Evolutionary conservation across 92 coral and sea anemone genomes (phyloP).

Genomic region (Actinernus sp.): DNA sequence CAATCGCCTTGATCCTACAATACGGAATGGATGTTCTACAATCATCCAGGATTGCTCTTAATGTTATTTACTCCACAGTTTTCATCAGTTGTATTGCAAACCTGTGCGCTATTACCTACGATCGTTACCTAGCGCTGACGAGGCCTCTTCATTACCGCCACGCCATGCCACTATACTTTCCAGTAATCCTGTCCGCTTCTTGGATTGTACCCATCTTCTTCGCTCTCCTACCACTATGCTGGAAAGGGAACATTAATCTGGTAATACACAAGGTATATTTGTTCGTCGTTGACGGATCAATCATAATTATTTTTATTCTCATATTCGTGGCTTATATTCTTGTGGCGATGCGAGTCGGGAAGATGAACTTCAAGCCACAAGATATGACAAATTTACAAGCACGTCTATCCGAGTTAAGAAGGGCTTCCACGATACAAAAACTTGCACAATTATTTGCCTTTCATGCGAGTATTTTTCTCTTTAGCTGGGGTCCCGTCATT

Average conservation of each 20-base stretch:
- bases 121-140: conserved; percentile 49
- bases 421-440: conserved; percentile 27
- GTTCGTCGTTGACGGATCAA: conserved; percentile 26
- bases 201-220: conserved; percentile 34
- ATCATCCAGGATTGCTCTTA: neutral
- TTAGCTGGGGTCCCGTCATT: conserved; percentile 59
- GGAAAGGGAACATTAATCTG: conserved; percentile 4
- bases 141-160: conserved; percentile 36
- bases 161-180: conserved; percentile 29
- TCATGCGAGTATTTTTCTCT: conserved; percentile 33
- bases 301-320: conserved; percentile 25
- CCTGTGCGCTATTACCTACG: conserved; percentile 55
- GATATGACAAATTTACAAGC: conserved; percentile 11
- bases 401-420: neutral
- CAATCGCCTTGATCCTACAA: conserved; percentile 22
- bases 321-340: conserved; percentile 47
- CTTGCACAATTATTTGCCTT: conserved; percentile 30
- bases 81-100: conserved; percentile 12
- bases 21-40: conserved; percentile 13
- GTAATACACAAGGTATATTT: conserved; percentile 42
- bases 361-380: conserved; percentile 17
- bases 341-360: conserved; percentile 41
- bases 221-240: conserved; percentile 33
- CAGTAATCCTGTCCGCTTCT: conserved; percentile 11
- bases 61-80: neutral